Percentiles rank a stretch among this genome's conserved stretches.
phyloP scores from a whole-genome alignment of 2,797 vertebrate species.

The Parambassis ranga region DNA sequence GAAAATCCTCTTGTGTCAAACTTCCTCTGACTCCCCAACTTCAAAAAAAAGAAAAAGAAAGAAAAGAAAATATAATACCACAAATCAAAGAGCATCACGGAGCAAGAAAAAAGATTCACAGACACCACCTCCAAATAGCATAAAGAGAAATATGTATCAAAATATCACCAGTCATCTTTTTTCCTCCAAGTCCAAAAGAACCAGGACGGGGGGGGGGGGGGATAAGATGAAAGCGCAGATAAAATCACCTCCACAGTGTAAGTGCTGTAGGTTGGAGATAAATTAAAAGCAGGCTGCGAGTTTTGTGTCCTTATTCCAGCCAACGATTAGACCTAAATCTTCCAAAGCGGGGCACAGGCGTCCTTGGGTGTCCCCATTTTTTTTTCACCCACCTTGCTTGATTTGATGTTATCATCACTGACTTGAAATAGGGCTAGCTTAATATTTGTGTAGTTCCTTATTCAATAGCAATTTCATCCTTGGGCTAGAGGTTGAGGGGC shows the following conservation, averaged over 20 bases:
- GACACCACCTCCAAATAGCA: slow-evolving; percentile 53
- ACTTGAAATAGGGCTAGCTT: slow-evolving; percentile 39
- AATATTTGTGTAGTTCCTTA: slow-evolving; percentile 49
- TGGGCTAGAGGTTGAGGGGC: slow-evolving; percentile 36
- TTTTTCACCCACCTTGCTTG: background rate
- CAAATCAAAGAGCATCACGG: slow-evolving; percentile 61
- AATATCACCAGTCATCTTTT: slow-evolving; percentile 59
- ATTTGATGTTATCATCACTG: slow-evolving; percentile 54
- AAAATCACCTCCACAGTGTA: slow-evolving; percentile 38
- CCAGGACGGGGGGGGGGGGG: background rate
- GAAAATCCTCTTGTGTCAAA: slow-evolving; percentile 65
- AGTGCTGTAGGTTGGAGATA: slow-evolving; percentile 52
- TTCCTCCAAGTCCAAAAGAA: slow-evolving; percentile 49
- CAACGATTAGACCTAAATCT: slow-evolving; percentile 38
- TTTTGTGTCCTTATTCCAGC: slow-evolving; percentile 24
- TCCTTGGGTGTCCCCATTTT: slow-evolving; percentile 56
- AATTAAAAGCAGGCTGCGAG: slow-evolving; percentile 37
- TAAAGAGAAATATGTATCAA: slow-evolving; percentile 66
- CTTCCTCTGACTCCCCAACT: slow-evolving; percentile 49
- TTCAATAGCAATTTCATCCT: slow-evolving; percentile 62
- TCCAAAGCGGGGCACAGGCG: slow-evolving; percentile 37
- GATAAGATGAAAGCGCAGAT: slow-evolving; percentile 34
- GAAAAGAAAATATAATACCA: slow-evolving; percentile 12
- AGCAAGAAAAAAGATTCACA: slow-evolving; percentile 49
- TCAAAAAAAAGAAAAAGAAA: slow-evolving; percentile 25